These are phyloP conservation scores for Dolichallabes microphthalmus DNA, from an alignment of 2,113 vertebrate species.

Conservation along the genomic window DNA sequence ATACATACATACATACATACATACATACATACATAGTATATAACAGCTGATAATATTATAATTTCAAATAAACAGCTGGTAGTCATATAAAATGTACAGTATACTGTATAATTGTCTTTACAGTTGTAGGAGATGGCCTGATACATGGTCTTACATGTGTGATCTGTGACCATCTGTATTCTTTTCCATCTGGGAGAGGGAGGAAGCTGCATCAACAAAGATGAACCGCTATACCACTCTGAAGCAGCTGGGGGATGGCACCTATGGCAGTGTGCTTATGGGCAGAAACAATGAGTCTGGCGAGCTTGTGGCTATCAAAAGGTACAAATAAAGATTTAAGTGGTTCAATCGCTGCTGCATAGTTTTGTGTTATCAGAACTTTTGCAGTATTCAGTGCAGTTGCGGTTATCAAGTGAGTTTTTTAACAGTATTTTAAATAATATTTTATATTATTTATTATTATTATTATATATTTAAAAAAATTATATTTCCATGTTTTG, in stretches of 20 bases:
- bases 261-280: slow-evolving; percentile 95
- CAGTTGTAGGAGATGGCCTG: background rate
- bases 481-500: no score
- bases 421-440: no score
- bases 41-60: no score
- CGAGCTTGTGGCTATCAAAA: slow-evolving; percentile 96
- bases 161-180: background rate
- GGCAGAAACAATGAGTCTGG: slow-evolving; percentile 93
- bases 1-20: no score
- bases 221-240: slow-evolving; percentile 97
- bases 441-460: no score
- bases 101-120: background rate
- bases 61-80: no score
- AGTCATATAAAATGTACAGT: no score
- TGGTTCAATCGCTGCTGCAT: background rate
- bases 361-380: background rate
- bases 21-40: no score
- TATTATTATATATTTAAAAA: no score
- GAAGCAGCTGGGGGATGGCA: slow-evolving; percentile 92
- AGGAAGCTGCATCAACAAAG: slow-evolving; percentile 35
- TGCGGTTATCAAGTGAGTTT: background rate
- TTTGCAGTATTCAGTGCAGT: background rate
- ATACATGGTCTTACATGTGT: background rate
- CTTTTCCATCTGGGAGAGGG: slow-evolving; percentile 3
- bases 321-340: slow-evolving; percentile 67